Base-by-base conservation (phyloP, 2,113 vertebrate species). In the Bujurquina vittata region DNA sequence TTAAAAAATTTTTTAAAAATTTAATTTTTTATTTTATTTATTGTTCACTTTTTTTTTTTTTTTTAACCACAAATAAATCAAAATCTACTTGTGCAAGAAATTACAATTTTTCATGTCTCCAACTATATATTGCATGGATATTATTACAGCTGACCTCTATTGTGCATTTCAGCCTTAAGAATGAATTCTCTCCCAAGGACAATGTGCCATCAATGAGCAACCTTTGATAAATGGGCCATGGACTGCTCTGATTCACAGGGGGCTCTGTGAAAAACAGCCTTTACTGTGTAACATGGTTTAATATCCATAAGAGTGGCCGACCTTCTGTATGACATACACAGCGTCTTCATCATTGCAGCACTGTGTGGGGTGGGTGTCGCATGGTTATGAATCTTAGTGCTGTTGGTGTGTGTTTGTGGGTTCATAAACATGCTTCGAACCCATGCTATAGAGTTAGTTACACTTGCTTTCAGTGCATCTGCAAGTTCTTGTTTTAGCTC, bases 221-320 rank as follows among this genome's bases (percentile, higher is more conserved):
- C 60, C 63, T 81, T 91, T 91, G 90, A 93, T 89, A 81, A 91
- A 93, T 91, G 86, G 52, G 81, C 87, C 81, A 23, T 22, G 86
- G 87, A 82, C 88, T 56, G 58, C 82, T 77, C 62, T 83, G 84
- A 86, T 89, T 91, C 88, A 88, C 63, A 10, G 54, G 89, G 90
- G 49, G 67, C 82, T 31, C 74, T 7, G 84, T 86, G 87, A 90
- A 90, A 88, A 85, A 82, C 87, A 79, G 80, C 88, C 85, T 67
- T 80, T 76, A 58, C 86, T 61, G 49, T 75, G 80, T 83, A 89
- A 88, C 87, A 10, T 69, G 62, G 80, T 91, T 91, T 92, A 86
- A 89, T 81, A 86, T 80, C 78, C 60, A 43, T 31, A 72, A 75
- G 77, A 79, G 72, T 58, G 78, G 84, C 84, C 12, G 77, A 90